phyloP scores from a whole-genome alignment of 2,113 vertebrate genomes.

The Myanophis thanlyinensis region DNA sequence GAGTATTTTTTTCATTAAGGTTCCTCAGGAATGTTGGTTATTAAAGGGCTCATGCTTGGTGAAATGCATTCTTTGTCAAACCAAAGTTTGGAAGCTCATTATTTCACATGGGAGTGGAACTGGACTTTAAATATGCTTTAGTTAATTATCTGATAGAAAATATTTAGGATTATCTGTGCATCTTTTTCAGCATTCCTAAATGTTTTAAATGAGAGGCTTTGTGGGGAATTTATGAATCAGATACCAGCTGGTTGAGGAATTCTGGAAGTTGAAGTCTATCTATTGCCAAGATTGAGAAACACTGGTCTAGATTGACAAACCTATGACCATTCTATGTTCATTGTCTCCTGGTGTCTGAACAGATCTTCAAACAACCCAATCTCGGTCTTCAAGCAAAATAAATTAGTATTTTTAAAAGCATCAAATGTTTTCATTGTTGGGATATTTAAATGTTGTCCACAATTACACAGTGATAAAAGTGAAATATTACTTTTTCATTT shows the following conservation, averaged over 20 bases:
- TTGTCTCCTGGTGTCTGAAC: neutral
- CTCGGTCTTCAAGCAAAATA: neutral
- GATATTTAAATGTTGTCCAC: neutral
- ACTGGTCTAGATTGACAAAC: neutral
- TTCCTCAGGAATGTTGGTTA: neutral
- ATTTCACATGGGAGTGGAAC: neutral
- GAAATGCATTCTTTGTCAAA: neutral
- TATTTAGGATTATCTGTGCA: neutral
- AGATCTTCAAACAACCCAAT: neutral
- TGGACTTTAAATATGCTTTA: neutral
- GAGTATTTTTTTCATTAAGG: neutral
- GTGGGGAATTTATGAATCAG: neutral
- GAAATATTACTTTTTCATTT: neutral
- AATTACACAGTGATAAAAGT: neutral
- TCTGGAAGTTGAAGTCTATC: neutral
- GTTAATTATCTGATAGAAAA: neutral
- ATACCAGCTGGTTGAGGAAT: neutral
- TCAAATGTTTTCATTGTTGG: neutral
- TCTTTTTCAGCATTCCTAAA: neutral
- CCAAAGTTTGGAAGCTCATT: neutral
- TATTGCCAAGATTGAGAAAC: neutral
- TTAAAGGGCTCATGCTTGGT: neutral
- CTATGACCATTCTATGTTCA: neutral
- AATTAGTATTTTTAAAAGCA: neutral
- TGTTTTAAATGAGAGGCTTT: neutral